A percentile compares a stretch with the other conserved stretches of the same genome.
Evolutionary conservation across 1,140 invertebrate genomes (phyloP).

Genomic region (Eupristina koningsbergeri): DNA sequence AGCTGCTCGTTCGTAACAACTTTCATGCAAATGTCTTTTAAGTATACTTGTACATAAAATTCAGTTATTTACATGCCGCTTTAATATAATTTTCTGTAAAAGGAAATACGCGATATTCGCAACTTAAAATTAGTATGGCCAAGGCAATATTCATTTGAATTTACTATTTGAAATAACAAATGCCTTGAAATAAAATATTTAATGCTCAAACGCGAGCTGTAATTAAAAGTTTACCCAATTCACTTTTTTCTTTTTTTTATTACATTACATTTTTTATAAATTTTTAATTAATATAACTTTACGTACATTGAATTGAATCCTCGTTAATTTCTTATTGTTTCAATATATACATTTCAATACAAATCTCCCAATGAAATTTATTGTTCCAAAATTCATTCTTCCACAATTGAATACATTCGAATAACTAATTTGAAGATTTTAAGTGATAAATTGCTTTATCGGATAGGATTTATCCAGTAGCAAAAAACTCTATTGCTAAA

Average conservation of each 20-base stretch:
- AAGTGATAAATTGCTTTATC: neutral
- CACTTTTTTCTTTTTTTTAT: too few species aligned
- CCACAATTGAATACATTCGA: neutral
- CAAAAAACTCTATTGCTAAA: too few species aligned
- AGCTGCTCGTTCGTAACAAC: neutral
- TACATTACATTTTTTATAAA: too few species aligned
- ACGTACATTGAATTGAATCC: too few species aligned
- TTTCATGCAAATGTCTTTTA: conserved; percentile 44
- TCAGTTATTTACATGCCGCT: conserved; percentile 34
- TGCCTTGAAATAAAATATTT: neutral
- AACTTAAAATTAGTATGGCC: neutral
- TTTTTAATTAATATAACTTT: too few species aligned
- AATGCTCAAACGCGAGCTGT: too few species aligned
- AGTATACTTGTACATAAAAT: conserved; percentile 31
- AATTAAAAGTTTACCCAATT: too few species aligned
- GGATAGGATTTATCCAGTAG: too few species aligned
- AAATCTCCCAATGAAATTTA: too few species aligned
- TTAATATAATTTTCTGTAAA: conserved; percentile 16
- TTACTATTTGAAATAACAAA: neutral
- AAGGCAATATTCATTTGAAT: conserved; percentile 8
- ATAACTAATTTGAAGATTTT: neutral
- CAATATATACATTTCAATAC: too few species aligned
- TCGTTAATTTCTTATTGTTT: too few species aligned
- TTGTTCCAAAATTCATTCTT: too few species aligned
- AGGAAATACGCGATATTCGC: neutral